phyloP scores from a whole-genome alignment of 2,113 vertebrate genomes.

The Caranx ignobilis region DNA sequence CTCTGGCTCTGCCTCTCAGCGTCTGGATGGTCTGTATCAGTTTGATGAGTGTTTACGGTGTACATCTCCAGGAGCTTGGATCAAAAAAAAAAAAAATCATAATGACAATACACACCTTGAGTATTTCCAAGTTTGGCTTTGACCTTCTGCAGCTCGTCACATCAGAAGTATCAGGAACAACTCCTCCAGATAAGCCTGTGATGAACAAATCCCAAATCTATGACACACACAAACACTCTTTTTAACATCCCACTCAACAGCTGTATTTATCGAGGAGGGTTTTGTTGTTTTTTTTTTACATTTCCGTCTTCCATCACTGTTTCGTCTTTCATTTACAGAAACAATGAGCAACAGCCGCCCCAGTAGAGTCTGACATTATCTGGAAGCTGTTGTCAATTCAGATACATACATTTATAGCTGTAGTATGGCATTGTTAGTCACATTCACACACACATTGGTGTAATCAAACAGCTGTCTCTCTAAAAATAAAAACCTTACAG shows the following conservation, averaged over 20 bases:
- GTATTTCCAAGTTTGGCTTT: background rate
- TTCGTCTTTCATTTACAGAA: background rate
- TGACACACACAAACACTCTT: background rate
- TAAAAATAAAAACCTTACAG: too few relatives aligned
- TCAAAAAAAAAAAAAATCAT: background rate
- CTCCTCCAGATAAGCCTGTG: background rate
- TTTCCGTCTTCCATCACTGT: too few relatives aligned
- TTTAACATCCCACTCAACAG: background rate
- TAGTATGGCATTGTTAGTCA: background rate
- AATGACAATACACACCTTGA: background rate
- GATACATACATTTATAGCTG: background rate
- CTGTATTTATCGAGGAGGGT: too few relatives aligned
- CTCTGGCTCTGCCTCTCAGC: background rate
- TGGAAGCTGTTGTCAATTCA: conserved; percentile 17
- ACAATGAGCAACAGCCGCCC: background rate
- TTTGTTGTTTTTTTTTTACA: too few relatives aligned
- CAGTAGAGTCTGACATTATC: background rate
- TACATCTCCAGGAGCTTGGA: background rate
- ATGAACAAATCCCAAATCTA: conserved; percentile 5
- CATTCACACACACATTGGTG: background rate
- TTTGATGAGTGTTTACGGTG: background rate
- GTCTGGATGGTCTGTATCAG: conserved; percentile 14
- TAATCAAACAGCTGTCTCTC: background rate
- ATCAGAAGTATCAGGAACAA: background rate
- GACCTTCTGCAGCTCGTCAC: background rate